Evolutionary conservation across 2,888 invertebrate genomes (phyloP), one percentile per base, ranked within the genome.

Genomic region (Tuta absoluta): DNA sequence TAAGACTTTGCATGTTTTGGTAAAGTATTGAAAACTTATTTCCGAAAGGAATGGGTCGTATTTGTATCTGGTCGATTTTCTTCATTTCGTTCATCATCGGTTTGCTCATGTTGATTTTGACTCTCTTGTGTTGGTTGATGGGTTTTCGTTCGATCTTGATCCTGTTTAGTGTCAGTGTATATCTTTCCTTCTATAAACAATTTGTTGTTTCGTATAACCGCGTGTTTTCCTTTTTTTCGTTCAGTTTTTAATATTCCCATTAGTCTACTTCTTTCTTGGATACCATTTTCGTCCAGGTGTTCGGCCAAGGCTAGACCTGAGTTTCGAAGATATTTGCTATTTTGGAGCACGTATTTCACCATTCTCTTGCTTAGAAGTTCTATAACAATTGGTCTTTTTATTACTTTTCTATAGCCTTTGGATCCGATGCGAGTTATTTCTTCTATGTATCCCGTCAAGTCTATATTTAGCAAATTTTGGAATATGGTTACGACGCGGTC

Each of bases 311-410:
- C 53, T 0, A 65, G 11, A 4, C 64, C 48, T 1, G 67, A 64
- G 10, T 53, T 59, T 33, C 37, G 38, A 17, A 67, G 56, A 5
- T n/a, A 61, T 19, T 24, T 19, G 1, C 17, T 37, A 21, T 64
- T 61, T 21, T 63, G 8, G 41, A 67, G n/a, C 19, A 67, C 38
- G 19, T 60, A 57, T 57, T 61, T 65, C 8, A 38, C 49, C 61
- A 63, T 62, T 23, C 51, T 64, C 19, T 66, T 67, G 24, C 63
- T 64, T 38, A 67, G 17, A 0, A 66, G 28, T 51, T 65, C 65
- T 38, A 57, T n/a, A 5, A 33, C 14, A 5, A 57, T 14, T n/a
- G 33, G 57, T 33, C 57, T 38, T 38, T 38, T 38, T 38, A 38
- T 38, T 3, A 10, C 38, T 38, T 38, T 28, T 24, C 19, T 57